Conservation (phyloP, 2,113 vertebrate genomes). For the Pseudorhombus dupliciocellatus region DNA sequence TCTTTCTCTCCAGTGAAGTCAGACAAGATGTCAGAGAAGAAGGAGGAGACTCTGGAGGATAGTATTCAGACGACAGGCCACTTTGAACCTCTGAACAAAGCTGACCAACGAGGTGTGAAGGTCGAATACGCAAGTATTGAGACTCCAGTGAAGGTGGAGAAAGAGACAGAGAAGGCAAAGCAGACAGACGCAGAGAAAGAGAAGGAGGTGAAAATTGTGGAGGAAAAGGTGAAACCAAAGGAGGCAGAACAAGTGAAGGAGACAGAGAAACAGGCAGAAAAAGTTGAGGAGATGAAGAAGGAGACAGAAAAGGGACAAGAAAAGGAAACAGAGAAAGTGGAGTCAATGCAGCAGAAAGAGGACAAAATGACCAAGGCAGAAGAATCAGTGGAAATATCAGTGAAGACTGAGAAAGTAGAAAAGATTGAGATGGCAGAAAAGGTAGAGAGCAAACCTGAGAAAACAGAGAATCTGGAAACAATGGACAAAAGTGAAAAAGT, state of each 20-base stretch:
- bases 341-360: constrained; percentile 23
- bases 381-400: constrained; percentile 6
- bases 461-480: constrained; percentile 17
- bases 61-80: constrained; percentile 45
- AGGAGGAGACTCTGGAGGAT: constrained; percentile 57
- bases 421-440: constrained; percentile 38
- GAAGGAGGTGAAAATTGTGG: background rate
- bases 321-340: constrained; percentile 20
- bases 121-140: constrained; percentile 47
- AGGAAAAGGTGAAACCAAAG: background rate
- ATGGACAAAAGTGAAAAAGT: constrained; percentile 29
- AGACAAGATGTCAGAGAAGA: constrained; percentile 51
- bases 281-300: constrained; percentile 4
- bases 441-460: constrained; percentile 34
- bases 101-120: constrained; percentile 54
- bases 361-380: constrained; percentile 21
- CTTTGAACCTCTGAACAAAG: constrained; percentile 41
- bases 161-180: constrained; percentile 20
- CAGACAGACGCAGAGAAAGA: constrained; percentile 1
- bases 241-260: background rate
- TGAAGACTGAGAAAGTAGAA: background rate
- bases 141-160: constrained; percentile 37
- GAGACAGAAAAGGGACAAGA: background rate
- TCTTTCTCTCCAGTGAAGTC: constrained; percentile 55
- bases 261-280: constrained; percentile 4